Percentiles rank a stretch among this genome's conserved stretches.
Evolutionary conservation across 2,113 vertebrate species (phyloP).

Genomic region (Phainopepla nitens): DNA sequence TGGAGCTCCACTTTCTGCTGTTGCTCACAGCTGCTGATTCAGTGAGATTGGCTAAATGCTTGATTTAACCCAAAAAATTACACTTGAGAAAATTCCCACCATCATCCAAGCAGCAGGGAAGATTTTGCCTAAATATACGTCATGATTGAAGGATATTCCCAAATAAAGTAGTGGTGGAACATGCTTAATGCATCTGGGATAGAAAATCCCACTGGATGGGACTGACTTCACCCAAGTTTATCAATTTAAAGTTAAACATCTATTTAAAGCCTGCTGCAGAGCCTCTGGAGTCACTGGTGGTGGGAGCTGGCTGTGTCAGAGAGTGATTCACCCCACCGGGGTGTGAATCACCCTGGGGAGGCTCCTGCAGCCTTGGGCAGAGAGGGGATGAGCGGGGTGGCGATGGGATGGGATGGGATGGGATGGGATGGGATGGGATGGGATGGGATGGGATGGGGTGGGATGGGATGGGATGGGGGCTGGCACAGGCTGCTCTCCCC

Average conservation of each 20-base stretch:
- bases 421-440: no score
- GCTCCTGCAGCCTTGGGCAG: background rate
- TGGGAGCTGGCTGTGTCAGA: background rate
- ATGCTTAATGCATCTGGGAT: background rate
- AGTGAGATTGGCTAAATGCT: background rate
- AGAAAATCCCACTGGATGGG: background rate
- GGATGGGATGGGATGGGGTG: accelerated
- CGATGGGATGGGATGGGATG: background rate
- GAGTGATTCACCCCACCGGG: background rate
- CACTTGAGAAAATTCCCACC: background rate
- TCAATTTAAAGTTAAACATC: background rate
- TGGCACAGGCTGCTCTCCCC: background rate
- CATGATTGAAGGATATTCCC: background rate
- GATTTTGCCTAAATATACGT: background rate
- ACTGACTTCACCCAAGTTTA: background rate
- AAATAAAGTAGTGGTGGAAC: background rate
- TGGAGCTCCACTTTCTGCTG: constrained; percentile 3
- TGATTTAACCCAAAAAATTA: background rate
- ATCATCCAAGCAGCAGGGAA: background rate
- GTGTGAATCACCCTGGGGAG: background rate
- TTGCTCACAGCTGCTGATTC: background rate
- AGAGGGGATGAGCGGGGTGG: background rate
- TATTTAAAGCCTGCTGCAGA: background rate
- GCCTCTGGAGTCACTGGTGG: background rate
- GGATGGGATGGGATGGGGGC: background rate